Evolutionary conservation across 2,113 vertebrate species (phyloP), one percentile per base, ranked within the genome.

Genomic region (Climacteris rufus): DNA sequence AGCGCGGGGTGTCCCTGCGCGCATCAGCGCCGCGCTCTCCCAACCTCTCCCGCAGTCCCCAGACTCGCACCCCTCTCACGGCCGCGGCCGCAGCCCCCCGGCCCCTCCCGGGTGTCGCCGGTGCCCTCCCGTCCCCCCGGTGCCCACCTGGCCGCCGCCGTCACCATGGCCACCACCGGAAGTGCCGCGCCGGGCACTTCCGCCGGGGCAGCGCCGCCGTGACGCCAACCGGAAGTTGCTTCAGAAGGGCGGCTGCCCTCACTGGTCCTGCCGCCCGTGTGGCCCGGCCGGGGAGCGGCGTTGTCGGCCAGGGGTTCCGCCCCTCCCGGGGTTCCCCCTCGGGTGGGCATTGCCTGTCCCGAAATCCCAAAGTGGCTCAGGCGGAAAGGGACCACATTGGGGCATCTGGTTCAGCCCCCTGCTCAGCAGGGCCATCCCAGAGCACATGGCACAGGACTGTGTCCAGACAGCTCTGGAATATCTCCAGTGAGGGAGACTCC

Each of bases 101-200:
- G 33, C 4, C 12, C 47, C 44, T 28, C 24, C 31, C 25, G 21
- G 11, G 18, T 15, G 37, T 5, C 19, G 15, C 56, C 35, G 0
- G 64, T 13, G 10, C 68, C 66, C 9, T 3, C 7, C 37, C 10
- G 37, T 28, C 33, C 37, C 56, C 22, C 7, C 19, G 4, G 74
- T 68, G 35, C 89, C n/a, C 88, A 97, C 97, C 97, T 96, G 91
- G 37, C 68, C 19, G 8, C 71, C 7, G 45, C 84, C 33, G 89
- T 95, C 94, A 95, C 94, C 94, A 91, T 96, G 79, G 77, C 92
- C 90, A 92, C 78, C 52, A 11, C 90, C 87, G 95, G 95, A 95
- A 89, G 79, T 69, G 44, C 1, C 3, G 1, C 1, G 2, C 0
- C 1, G 0, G 2, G 2, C 63, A 23, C 2, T 78, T 81, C 85